Percentiles rank a stretch among this genome's conserved stretches.
Conservation (phyloP, 2,113 vertebrate species). For the Candoia aspera region DNA sequence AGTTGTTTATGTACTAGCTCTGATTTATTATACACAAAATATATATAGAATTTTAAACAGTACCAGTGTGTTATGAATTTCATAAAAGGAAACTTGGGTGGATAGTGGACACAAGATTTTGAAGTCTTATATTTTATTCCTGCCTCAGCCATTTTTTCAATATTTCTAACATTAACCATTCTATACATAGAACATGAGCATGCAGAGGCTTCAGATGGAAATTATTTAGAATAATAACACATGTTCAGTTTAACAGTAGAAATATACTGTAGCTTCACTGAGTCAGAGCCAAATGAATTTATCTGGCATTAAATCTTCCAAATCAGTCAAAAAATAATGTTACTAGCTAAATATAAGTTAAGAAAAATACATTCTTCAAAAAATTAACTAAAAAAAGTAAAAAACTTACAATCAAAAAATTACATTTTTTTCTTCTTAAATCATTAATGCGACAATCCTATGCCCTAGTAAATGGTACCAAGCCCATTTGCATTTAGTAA, state of each 20-base stretch:
- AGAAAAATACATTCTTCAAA: constrained; percentile 22
- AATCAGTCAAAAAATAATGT: neutral
- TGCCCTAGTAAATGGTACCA: neutral
- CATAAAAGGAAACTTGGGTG: constrained; percentile 72
- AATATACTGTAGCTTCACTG: neutral
- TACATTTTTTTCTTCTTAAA: neutral
- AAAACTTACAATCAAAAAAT: constrained; percentile 7
- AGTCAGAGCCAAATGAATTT: neutral
- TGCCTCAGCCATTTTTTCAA: constrained; percentile 32
- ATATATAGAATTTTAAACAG: constrained; percentile 73
- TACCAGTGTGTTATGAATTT: constrained; percentile 74
- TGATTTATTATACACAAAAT: constrained; percentile 53
- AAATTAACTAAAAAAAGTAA: constrained; percentile 14
- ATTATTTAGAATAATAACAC: constrained; percentile 24
- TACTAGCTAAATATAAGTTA: constrained; percentile 13
- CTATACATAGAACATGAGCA: constrained; percentile 16
- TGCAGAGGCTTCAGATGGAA: constrained; percentile 7
- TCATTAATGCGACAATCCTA: neutral
- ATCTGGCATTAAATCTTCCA: neutral
- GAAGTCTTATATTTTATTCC: constrained; percentile 46
- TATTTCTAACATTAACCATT: constrained; percentile 31
- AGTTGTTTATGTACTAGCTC: neutral
- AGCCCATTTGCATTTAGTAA: neutral
- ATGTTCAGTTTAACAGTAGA: constrained; percentile 7
- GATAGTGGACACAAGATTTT: constrained; percentile 69